Percentiles rank a stretch among this genome's conserved stretches.
These are phyloP conservation scores for Campylomormyrus numenius DNA, from an alignment of 2,113 vertebrate species.

Conservation along the genomic window DNA sequence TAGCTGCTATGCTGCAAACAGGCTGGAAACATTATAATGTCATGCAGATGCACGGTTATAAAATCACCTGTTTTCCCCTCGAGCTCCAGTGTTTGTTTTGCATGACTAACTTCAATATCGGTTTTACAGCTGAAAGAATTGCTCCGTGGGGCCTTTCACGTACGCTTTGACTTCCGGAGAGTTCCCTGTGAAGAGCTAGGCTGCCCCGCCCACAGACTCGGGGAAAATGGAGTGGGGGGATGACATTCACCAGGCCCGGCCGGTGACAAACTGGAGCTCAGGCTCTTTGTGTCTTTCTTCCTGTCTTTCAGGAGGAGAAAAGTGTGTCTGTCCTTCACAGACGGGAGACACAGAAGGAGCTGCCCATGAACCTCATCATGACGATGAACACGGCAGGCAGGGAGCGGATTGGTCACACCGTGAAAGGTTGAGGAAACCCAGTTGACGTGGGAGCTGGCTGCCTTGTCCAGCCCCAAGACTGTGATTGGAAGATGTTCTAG, in stretches of 20 bases:
- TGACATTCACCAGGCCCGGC: constrained; percentile 60
- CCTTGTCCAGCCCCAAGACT: background rate
- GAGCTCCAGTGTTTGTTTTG: background rate
- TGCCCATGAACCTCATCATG: background rate
- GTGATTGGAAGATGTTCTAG: background rate
- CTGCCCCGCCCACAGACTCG: background rate
- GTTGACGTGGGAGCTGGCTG: background rate
- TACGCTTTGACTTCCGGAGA: background rate
- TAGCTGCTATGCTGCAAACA: background rate
- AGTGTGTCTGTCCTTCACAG: constrained; percentile 14
- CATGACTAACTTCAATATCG: background rate
- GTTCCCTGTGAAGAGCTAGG: background rate
- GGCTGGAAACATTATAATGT: background rate
- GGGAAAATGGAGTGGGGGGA: constrained; percentile 6
- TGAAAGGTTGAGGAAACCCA: constrained; percentile 23
- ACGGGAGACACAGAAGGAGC: constrained; percentile 29
- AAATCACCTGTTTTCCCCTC: constrained; percentile 14
- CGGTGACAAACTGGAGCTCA: constrained; percentile 54
- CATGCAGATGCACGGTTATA: constrained; percentile 37
- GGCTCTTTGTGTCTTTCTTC: constrained; percentile 50
- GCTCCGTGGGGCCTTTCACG: background rate
- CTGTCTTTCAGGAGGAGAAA: constrained; percentile 40
- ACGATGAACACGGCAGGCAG: constrained; percentile 25
- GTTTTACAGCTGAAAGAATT: background rate
- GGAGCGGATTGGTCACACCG: constrained; percentile 31